Conservation (phyloP, 2,113 vertebrate species). For the Mohoua ochrocephala region DNA sequence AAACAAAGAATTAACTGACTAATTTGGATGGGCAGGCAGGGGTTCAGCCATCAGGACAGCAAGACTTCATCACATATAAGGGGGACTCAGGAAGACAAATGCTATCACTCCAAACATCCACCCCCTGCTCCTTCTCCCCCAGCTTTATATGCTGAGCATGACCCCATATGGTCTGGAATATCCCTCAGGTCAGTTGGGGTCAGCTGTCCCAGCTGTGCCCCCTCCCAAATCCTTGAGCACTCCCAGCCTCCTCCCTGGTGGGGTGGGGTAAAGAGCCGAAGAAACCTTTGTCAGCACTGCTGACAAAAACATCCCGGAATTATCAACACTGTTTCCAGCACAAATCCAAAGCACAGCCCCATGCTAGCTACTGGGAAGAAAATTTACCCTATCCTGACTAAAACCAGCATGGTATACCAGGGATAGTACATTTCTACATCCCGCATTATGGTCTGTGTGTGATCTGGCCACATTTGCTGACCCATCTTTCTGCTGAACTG, state of each 20-base stretch:
- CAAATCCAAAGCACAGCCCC: not conserved
- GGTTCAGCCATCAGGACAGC: not conserved
- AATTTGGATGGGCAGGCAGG: fast-evolving
- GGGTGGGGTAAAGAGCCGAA: not conserved
- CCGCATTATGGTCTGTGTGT: not conserved
- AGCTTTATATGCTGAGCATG: not conserved
- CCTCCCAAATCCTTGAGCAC: not conserved
- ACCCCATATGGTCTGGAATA: not conserved
- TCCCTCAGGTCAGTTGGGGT: fast-evolving
- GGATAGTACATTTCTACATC: not conserved
- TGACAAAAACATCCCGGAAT: not conserved
- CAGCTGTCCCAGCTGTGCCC: not conserved
- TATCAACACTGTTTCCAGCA: not conserved
- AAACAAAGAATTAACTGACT: not conserved
- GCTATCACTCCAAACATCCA: fast-evolving
- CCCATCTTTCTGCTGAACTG: not conserved
- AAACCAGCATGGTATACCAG: fast-evolving
- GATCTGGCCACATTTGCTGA: not conserved
- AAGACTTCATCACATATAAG: fast-evolving
- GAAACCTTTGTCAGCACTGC: not conserved
- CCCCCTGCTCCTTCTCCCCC: fast-evolving
- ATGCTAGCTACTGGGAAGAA: not conserved
- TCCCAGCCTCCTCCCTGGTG: fast-evolving
- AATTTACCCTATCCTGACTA: not conserved
- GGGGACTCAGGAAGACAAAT: not conserved